phyloP scores from a whole-genome alignment of 2,113 vertebrate genomes.

The Sinocyclocheilus anophthalmus region DNA sequence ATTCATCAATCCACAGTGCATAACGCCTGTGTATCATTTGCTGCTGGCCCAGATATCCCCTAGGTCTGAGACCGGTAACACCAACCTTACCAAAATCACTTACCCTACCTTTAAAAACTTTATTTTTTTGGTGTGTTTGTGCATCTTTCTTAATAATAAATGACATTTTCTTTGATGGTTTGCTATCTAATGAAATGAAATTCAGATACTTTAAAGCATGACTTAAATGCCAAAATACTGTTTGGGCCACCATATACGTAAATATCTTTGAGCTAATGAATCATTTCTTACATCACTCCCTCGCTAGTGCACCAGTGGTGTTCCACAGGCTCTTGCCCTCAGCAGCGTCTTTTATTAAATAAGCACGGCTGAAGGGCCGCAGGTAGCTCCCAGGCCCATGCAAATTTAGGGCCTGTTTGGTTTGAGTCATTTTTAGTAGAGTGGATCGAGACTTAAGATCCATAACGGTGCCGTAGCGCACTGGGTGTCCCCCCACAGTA shows the following conservation, averaged over 20 bases:
- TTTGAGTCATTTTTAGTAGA: conserved; percentile 79
- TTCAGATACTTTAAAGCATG: neutral
- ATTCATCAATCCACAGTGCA: no score
- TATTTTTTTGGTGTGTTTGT: no score
- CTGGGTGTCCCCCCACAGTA: conserved; percentile 42
- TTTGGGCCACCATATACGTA: neutral
- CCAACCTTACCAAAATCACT: no score
- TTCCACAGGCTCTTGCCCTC: neutral
- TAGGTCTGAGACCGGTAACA: no score
- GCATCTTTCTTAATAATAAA: no score
- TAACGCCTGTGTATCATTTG: no score
- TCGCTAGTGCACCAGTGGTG: no score
- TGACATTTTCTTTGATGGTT: neutral
- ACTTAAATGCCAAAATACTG: neutral
- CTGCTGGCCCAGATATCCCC: no score
- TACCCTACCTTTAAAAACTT: no score
- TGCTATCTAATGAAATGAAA: neutral
- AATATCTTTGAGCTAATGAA: neutral
- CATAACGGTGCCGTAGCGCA: conserved; percentile 70
- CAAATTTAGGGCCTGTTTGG: conserved; percentile 70
- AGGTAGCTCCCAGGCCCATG: conserved; percentile 73
- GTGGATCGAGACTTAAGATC: conserved; percentile 77
- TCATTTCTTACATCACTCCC: neutral
- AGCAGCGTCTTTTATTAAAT: conserved; percentile 67
- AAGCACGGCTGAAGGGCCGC: conserved; percentile 66